Base-by-base conservation (phyloP, 2,113 vertebrate genomes). In the Puma concolor region DNA sequence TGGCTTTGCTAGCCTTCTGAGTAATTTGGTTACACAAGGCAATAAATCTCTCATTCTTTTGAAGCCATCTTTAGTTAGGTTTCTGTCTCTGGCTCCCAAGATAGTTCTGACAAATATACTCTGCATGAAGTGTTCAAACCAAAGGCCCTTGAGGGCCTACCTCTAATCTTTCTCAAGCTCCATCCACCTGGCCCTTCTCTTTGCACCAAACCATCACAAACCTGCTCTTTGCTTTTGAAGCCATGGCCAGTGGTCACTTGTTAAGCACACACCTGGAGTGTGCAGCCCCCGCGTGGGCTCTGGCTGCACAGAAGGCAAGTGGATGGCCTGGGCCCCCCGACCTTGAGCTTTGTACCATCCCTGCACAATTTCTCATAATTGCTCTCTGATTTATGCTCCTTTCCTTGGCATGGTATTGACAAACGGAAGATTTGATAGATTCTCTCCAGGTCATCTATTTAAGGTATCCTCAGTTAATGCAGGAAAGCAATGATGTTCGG, bases 321-420 rank as follows among this genome's bases (percentile, higher is more conserved):
- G 19, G 19, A 31, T 19, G 12, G 54, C 48, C 87, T 60, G 41
- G 41, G 21, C 11, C 11, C 11, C 5, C 91, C 93, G 64, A 57
- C 64, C 88, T 86, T 86, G 91, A 95, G 60, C 77, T 88, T 48
- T 64, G 23, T 41, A 64, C 7, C 12, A 16, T 63, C n/a, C 31
- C 17, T 50, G 38, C 33, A 64, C 36, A 54, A 5, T 36, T 82
- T 84, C 69, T 91, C 36, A 60, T 33, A 23, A 63, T 8, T 10
- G 31, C 60, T 94, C 16, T 94, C 36, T 85, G 94, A 94, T 95
- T 72, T 93, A 91, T 76, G 41, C 29, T 76, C 7, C 79, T 74
- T 88, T 92, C 60, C 50, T 95, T 88, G 66, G 67, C 8, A 27
- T 74, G 66, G n/a, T 86, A 94, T 95, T 86, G 97, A 97, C 60